Base-by-base conservation (phyloP, 1,140 invertebrate species). In the Ceratina japonica region DNA sequence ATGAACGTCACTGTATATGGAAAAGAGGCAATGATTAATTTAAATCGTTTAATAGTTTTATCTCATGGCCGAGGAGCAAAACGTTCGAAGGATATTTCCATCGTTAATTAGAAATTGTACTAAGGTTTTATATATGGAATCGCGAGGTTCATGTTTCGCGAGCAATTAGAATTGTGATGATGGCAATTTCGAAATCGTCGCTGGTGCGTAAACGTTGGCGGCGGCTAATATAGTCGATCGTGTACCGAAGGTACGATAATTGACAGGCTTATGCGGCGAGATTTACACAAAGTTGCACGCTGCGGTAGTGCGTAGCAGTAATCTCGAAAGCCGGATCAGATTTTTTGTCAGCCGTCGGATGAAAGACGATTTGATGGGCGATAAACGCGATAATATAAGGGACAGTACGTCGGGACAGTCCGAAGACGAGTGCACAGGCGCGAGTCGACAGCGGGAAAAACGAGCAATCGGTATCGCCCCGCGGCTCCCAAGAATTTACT, bases 331-430 rank as follows among this genome's bases (percentile, higher is more conserved):
- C 10, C n/a, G n/a, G 65, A 62, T 69, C 65, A 37, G 22, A 24
- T 15, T 22, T 74, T 56, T 44, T 65, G 0, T 20, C 62, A 61
- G 16, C 24, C 20, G 49, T 52, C 20, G n/a, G 64, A 83, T 75
- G 65, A 61, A 78, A 75, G 75, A 75, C 56, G 71, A 84, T 84
- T 84, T 84, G 81, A 84, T 70, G 70, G 68, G 65, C 81, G 82
- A 84, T 84, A 84, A 84, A 70, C 65, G 56, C 37, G 54, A 70
- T 74, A 51, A 51, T 84, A 82, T 84, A 84, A 79, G 78, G 59
- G 75, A 80, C 71, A 65, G 56, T 66, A 65, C 20, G 51, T 51
- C 63, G 54, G 52, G 27, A 20, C 31, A 52, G 49, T 64, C 27
- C 24, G 52, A 24, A 74, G 65, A 73, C 44, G 71, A 66, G 56